Evolutionary conservation across 2,888 invertebrate species (phyloP).

Genomic region (Trilocha varians): DNA sequence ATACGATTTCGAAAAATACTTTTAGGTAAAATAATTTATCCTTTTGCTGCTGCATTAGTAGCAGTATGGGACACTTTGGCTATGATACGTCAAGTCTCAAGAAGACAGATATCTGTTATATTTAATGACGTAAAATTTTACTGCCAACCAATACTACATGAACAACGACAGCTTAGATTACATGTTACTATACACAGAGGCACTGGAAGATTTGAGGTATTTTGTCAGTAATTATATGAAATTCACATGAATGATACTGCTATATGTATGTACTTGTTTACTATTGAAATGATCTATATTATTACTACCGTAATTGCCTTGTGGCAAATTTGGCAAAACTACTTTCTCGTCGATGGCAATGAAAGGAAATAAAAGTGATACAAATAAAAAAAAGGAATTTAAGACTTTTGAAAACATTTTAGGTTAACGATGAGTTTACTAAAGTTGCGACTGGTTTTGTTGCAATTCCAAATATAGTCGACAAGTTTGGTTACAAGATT

Average conservation of each 20-base stretch:
- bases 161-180: conserved; percentile 67
- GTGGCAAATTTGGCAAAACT: too few relatives aligned
- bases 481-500: too few relatives aligned
- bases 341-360: too few relatives aligned
- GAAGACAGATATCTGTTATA: conserved; percentile 76
- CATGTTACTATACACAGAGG: conserved; percentile 73
- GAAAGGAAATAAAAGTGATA: too few relatives aligned
- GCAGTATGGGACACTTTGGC: conserved; percentile 81
- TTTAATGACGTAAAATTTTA: conserved; percentile 75
- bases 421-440: conserved; percentile 4
- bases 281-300: too few relatives aligned
- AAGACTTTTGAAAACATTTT: too few relatives aligned
- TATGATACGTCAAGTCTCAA: conserved; percentile 64
- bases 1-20: too few relatives aligned
- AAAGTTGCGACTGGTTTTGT: conserved; percentile 10
- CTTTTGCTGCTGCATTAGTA: conserved; percentile 83
- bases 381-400: too few relatives aligned
- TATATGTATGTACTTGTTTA: too few relatives aligned
- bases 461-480: not conserved
- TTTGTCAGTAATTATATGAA: not conserved
- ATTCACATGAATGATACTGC: not conserved
- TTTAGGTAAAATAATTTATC: conserved; percentile 77
- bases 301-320: too few relatives aligned
- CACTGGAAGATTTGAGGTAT: conserved; percentile 70
- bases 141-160: conserved; percentile 69